Percentiles rank a stretch among this genome's conserved stretches.
Evolutionary conservation across 2,888 invertebrate species (phyloP).

Genomic region (Nomada goodeniana): DNA sequence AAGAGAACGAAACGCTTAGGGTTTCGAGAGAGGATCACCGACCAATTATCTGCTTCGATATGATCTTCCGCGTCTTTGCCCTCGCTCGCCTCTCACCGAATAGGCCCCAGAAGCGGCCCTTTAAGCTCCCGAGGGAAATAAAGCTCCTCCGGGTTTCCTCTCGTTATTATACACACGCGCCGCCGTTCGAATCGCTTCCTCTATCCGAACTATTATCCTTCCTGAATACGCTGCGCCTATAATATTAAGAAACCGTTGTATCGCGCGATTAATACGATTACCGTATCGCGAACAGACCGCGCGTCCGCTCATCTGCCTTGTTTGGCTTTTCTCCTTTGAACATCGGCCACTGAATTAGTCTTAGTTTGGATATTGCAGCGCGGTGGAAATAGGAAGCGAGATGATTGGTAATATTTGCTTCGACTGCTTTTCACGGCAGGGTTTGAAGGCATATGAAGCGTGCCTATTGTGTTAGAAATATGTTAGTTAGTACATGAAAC

Average conservation of each 20-base stretch:
- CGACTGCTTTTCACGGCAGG: too few relatives aligned
- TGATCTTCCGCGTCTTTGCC: slow-evolving; percentile 80
- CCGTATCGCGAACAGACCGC: slow-evolving; percentile 29
- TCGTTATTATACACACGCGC: slow-evolving; percentile 82
- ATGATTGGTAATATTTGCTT: too few relatives aligned
- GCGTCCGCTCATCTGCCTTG: slow-evolving; percentile 13
- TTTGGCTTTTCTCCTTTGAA: slow-evolving; percentile 1
- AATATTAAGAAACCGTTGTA: slow-evolving; percentile 63
- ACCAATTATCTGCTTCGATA: slow-evolving; percentile 83
- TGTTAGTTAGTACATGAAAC: too few relatives aligned
- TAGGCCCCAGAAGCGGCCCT: slow-evolving; percentile 63
- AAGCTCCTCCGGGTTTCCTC: slow-evolving; percentile 81
- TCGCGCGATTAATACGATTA: slow-evolving; percentile 67
- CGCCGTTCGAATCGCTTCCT: slow-evolving; percentile 50
- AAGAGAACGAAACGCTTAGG: slow-evolving; percentile 56
- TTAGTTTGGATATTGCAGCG: too few relatives aligned
- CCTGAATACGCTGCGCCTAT: slow-evolving; percentile 26
- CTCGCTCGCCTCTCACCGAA: slow-evolving; percentile 54
- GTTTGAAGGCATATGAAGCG: too few relatives aligned
- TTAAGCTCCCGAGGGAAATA: slow-evolving; percentile 83
- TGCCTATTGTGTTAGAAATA: too few relatives aligned
- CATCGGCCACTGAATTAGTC: not conserved
- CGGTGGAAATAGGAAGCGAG: too few relatives aligned
- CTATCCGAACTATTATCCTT: slow-evolving; percentile 37
- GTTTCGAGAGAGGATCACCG: slow-evolving; percentile 80